These are phyloP conservation scores for Paradoxurus hermaphroditus DNA, from an alignment of 2,113 vertebrate genomes.

Conservation along the genomic window DNA sequence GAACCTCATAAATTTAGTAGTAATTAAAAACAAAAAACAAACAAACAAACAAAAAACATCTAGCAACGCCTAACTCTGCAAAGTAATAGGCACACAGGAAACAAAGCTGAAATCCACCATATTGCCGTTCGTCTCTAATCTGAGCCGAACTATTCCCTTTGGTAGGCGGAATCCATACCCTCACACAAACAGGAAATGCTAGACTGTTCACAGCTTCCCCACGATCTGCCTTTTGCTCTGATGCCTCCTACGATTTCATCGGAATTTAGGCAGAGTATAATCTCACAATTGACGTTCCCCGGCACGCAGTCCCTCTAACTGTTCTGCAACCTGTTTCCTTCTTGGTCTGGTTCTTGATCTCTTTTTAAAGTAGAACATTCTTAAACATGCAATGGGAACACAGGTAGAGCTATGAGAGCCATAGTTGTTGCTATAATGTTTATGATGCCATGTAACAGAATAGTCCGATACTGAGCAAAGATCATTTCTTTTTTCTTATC, in stretches of 20 bases:
- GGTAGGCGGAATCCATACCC: neutral
- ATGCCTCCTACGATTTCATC: neutral
- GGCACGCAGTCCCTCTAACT: neutral
- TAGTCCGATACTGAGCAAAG: neutral
- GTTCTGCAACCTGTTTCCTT: neutral
- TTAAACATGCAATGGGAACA: neutral
- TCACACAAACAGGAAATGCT: neutral
- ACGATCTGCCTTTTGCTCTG: neutral
- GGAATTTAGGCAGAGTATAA: neutral
- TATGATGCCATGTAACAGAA: neutral
- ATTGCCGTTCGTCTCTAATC: neutral
- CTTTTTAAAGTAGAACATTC: slow-evolving; percentile 33
- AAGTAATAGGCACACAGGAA: neutral
- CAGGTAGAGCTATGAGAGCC: neutral
- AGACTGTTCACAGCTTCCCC: slow-evolving; percentile 10
- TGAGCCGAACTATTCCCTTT: neutral
- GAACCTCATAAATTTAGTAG: neutral
- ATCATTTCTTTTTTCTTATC: neutral
- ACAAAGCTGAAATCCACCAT: neutral
- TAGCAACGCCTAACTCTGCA: neutral
- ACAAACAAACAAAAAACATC: too few species aligned
- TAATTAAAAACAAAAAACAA: neutral
- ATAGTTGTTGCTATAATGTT: neutral
- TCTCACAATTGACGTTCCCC: neutral
- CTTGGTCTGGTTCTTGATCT: neutral